Percentiles rank a stretch among this genome's conserved stretches.
Evolutionary conservation across 2,888 invertebrate species (phyloP).

Genomic region (Melipona bicolor): DNA sequence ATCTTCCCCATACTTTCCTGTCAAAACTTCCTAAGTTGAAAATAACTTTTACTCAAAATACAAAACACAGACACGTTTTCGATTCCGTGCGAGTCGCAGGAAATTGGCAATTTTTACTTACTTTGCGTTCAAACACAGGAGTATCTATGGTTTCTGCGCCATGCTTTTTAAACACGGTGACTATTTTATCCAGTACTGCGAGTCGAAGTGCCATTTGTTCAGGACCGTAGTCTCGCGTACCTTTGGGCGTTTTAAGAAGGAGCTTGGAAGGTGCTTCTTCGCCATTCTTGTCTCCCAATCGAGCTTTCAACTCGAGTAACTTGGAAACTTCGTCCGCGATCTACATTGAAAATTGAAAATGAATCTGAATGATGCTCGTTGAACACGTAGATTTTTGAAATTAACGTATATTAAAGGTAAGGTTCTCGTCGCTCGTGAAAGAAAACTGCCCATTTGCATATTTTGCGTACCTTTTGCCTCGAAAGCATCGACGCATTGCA

Average conservation of each 20-base stretch:
- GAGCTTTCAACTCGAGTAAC: conserved; percentile 91
- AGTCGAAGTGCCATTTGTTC: conserved; percentile 97
- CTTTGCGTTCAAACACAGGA: conserved; percentile 98
- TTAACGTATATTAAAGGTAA: too few relatives aligned
- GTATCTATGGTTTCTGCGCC: conserved; percentile 99
- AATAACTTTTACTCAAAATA: neutral
- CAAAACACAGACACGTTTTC: too few relatives aligned
- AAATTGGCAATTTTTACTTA: conserved; percentile 81
- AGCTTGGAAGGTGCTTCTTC: conserved; percentile 87
- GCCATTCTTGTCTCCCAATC: conserved; percentile 85
- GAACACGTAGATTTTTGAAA: neutral
- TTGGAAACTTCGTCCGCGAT: conserved; percentile 94
- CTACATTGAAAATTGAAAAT: conserved; percentile 84
- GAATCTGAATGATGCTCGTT: neutral
- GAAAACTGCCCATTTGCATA: neutral
- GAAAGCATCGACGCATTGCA: conserved; percentile 74
- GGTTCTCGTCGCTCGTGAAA: neutral
- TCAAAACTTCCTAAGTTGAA: conserved; percentile 94
- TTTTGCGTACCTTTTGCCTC: conserved; percentile 78
- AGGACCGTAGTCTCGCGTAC: conserved; percentile 97
- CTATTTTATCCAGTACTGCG: conserved; percentile 93
- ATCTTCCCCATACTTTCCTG: conserved; percentile 99
- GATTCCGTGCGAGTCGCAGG: neutral
- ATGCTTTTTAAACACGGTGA: conserved; percentile 96
- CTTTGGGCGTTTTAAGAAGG: conserved; percentile 95